Evolutionary conservation across 2,797 vertebrate genomes (phyloP).

Genomic region (Malurus leucopterus): DNA sequence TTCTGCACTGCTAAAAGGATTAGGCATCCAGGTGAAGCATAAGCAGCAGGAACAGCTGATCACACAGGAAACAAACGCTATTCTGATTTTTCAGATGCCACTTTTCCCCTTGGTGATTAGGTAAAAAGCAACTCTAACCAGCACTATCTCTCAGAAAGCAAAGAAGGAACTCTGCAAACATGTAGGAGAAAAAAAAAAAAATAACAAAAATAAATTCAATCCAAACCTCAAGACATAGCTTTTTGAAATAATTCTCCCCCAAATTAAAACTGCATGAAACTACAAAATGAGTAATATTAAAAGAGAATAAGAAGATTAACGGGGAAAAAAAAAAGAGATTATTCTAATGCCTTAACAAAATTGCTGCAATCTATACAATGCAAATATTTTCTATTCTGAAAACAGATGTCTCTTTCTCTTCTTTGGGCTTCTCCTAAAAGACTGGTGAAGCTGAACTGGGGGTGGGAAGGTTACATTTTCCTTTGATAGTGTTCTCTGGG

Average conservation of each 20-base stretch:
- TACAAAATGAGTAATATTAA: background rate
- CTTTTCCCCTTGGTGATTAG: background rate
- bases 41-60: conserved; percentile 29
- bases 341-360: background rate
- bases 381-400: background rate
- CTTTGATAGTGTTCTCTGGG: background rate
- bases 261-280: background rate
- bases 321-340: background rate
- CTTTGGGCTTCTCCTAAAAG: background rate
- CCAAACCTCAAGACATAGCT: background rate
- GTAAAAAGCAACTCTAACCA: background rate
- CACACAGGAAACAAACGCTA: background rate
- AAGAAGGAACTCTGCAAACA: background rate
- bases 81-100: background rate
- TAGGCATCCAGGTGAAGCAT: conserved; percentile 46
- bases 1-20: conserved; percentile 31
- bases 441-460: background rate
- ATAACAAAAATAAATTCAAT: fast-evolving
- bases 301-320: background rate
- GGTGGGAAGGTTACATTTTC: background rate
- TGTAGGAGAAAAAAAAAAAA: background rate
- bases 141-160: background rate
- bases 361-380: background rate
- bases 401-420: background rate
- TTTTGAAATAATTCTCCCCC: background rate